Conservation (phyloP, 2,797 vertebrate species). For the Anolis apletophallus region DNA sequence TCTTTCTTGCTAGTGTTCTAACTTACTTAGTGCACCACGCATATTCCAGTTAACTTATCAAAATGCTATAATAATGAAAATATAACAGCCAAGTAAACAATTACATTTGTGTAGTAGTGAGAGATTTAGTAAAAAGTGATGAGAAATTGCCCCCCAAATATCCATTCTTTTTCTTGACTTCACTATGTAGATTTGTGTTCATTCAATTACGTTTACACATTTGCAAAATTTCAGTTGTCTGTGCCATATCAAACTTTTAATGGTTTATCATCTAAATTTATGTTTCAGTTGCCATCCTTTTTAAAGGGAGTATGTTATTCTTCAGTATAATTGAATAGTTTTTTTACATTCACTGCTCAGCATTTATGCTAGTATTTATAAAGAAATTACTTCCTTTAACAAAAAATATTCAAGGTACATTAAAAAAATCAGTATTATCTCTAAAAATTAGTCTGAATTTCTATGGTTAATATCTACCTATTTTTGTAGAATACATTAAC, state of each 20-base stretch:
- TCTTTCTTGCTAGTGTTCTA: background rate
- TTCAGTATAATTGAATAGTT: background rate
- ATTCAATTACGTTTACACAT: background rate
- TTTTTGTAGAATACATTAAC: constrained; percentile 72
- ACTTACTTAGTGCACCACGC: background rate
- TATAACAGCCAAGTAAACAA: background rate
- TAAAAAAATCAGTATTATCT: constrained; percentile 45
- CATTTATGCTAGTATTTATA: constrained; percentile 30
- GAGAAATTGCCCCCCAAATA: background rate
- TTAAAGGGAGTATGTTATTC: background rate
- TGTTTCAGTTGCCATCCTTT: background rate
- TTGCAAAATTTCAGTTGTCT: background rate
- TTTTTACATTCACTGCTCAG: background rate
- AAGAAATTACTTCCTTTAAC: constrained; percentile 39
- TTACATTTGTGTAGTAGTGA: background rate
- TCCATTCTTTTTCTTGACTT: background rate
- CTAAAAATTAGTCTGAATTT: constrained; percentile 17
- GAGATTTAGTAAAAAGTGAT: background rate
- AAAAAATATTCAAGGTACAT: constrained; percentile 3
- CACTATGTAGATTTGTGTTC: background rate
- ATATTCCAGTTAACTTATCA: no score
- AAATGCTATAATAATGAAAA: background rate
- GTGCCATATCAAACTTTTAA: background rate
- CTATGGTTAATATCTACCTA: constrained; percentile 39
- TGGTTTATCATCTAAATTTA: background rate